Evolutionary conservation across 2,113 vertebrate species (phyloP).

Genomic region (Parotia lawesii): DNA sequence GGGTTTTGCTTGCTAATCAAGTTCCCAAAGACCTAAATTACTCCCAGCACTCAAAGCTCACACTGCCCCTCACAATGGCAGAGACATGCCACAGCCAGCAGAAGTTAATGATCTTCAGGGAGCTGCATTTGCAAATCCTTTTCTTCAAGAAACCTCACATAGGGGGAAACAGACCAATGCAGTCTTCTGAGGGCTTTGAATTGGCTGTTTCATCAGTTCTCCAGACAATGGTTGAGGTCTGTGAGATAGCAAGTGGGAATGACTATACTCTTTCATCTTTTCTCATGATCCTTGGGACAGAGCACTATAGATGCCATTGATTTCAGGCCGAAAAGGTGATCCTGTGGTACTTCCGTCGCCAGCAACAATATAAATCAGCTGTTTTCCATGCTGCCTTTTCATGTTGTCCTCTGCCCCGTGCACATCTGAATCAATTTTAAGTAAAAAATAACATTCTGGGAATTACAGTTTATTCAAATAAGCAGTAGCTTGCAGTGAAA

Average conservation of each 20-base stretch:
- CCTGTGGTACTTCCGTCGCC: background rate
- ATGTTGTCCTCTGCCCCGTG: background rate
- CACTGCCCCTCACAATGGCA: background rate
- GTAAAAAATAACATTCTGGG: background rate
- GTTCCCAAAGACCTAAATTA: background rate
- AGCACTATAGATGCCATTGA: background rate
- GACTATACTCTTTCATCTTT: background rate
- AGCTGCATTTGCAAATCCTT: background rate
- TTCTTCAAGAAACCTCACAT: background rate
- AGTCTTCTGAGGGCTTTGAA: background rate
- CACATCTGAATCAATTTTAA: background rate
- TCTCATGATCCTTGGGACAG: background rate
- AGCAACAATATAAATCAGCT: background rate
- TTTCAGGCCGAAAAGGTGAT: background rate
- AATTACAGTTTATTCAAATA: background rate
- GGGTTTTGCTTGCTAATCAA: background rate
- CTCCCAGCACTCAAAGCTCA: rapidly evolving
- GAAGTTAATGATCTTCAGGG: background rate
- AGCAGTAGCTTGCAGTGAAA: background rate
- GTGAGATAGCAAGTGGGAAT: background rate
- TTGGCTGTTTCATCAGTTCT: background rate
- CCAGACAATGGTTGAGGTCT: background rate
- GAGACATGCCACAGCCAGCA: background rate
- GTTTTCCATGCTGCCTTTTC: background rate
- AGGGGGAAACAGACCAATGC: background rate